A percentile compares a stretch with the other conserved stretches of the same genome.
Evolutionary conservation across 2,888 invertebrate species (phyloP).

Genomic region (Drosophila buzzatii): DNA sequence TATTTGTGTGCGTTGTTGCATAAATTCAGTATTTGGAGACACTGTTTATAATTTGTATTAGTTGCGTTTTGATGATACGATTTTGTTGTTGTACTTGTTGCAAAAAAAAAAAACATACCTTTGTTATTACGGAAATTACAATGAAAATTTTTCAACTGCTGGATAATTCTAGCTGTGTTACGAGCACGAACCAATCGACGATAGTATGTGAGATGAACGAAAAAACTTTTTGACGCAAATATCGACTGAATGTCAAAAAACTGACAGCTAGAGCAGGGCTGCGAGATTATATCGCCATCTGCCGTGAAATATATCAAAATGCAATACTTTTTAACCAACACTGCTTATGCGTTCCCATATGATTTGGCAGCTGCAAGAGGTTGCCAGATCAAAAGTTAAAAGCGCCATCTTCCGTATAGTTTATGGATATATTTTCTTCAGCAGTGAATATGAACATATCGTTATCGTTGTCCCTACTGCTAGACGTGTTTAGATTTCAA

Average conservation of each 20-base stretch:
- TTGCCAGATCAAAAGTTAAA: conserved; percentile 15
- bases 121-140: conserved; percentile 75
- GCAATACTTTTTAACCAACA: neutral
- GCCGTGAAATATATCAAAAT: neutral
- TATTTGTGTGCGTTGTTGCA: conserved; percentile 48
- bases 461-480: conserved; percentile 6
- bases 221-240: conserved; percentile 18
- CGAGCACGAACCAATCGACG: conserved; percentile 59
- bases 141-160: conserved; percentile 72
- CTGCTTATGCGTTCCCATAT: neutral
- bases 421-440: neutral
- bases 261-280: conserved; percentile 39
- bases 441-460: neutral
- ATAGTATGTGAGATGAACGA: conserved; percentile 35
- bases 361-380: conserved; percentile 25
- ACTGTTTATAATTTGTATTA: conserved; percentile 51
- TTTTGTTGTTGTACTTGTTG: conserved; percentile 28
- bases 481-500: neutral
- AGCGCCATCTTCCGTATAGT: neutral
- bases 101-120: conserved; percentile 73
- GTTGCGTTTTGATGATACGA: conserved; percentile 42
- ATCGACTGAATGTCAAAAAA: conserved; percentile 39
- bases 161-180: conserved; percentile 52
- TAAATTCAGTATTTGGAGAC: conserved; percentile 46
- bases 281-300: conserved; percentile 16